phyloP scores from a whole-genome alignment of 2,797 vertebrate genomes.

The Delichon dasypus region DNA sequence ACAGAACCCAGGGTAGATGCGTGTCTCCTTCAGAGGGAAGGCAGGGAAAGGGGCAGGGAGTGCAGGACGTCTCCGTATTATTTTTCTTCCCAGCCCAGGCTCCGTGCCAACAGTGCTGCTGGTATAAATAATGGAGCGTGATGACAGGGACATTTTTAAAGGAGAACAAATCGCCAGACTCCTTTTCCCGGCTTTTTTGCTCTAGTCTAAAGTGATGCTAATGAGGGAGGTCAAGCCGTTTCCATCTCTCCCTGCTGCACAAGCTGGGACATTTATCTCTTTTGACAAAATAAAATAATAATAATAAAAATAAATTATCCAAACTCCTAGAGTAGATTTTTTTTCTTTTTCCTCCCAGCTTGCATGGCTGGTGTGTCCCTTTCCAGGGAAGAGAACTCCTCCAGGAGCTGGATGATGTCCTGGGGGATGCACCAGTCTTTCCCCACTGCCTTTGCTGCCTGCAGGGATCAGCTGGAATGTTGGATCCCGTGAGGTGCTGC shows the following conservation, averaged over 20 bases:
- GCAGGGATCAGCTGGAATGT: neutral
- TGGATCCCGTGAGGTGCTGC: neutral
- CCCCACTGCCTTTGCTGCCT: neutral
- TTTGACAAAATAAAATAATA: neutral
- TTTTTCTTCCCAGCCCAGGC: neutral
- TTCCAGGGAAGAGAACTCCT: neutral
- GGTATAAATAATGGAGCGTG: neutral
- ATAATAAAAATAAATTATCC: neutral
- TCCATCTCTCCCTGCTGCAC: neutral
- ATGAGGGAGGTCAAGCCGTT: neutral
- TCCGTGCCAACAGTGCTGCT: neutral
- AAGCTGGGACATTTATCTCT: neutral
- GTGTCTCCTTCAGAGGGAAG: neutral
- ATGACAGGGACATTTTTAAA: conserved; percentile 46
- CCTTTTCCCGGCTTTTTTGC: neutral
- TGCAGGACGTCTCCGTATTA: neutral
- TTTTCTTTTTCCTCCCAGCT: neutral
- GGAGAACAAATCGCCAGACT: conserved; percentile 21
- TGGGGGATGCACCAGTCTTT: fast-evolving
- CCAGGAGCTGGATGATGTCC: neutral
- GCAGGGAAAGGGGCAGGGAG: neutral
- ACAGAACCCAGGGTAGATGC: neutral
- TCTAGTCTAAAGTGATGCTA: conserved; percentile 7
- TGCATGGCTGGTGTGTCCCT: neutral
- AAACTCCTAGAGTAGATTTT: neutral